Percentiles rank a stretch among this genome's conserved stretches.
Conservation (phyloP, 1,140 invertebrate species). For the Spodoptera frugiperda region DNA sequence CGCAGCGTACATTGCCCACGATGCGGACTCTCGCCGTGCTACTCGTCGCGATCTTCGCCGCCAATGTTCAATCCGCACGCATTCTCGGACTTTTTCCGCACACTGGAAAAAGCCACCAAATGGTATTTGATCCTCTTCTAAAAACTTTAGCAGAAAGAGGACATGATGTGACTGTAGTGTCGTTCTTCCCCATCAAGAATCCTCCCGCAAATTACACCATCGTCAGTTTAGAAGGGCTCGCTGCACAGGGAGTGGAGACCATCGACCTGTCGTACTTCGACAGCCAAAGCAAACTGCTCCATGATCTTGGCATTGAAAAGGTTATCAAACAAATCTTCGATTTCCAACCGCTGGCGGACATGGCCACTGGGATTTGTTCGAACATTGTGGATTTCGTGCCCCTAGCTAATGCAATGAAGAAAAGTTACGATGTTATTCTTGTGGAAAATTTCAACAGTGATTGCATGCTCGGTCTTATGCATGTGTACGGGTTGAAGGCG, state of each 20-base stretch:
- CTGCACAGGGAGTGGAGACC: conserved; percentile 65
- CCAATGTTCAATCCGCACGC: conserved; percentile 59
- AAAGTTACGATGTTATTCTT: conserved; percentile 88
- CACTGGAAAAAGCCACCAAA: conserved; percentile 90
- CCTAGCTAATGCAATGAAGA: conserved; percentile 71
- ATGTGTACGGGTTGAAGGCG: conserved; percentile 82
- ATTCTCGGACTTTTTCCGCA: conserved; percentile 89
- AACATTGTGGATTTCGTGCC: conserved; percentile 66
- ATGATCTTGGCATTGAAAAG: conserved; percentile 58
- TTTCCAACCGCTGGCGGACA: conserved; percentile 65
- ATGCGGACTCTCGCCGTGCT: conserved; percentile 23
- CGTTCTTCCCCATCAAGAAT: conserved; percentile 80
- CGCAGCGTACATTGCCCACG: conserved; percentile 3
- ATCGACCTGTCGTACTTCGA: conserved; percentile 71
- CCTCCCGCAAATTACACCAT: conserved; percentile 71
- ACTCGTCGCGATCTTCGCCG: conserved; percentile 44
- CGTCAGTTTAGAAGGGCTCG: conserved; percentile 73
- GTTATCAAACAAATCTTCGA: conserved; percentile 60
- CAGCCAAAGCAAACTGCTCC: conserved; percentile 52
- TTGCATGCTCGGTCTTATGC: conserved; percentile 87
- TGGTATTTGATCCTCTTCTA: conserved; percentile 89
- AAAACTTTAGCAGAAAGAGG: conserved; percentile 87
- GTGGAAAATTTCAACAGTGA: conserved; percentile 89
- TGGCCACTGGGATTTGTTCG: conserved; percentile 77
- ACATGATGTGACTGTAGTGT: conserved; percentile 89